A percentile compares a stretch with the other conserved stretches of the same genome.
phyloP scores from a whole-genome alignment of 2,797 vertebrate genomes.

The Liparis tanakae region DNA sequence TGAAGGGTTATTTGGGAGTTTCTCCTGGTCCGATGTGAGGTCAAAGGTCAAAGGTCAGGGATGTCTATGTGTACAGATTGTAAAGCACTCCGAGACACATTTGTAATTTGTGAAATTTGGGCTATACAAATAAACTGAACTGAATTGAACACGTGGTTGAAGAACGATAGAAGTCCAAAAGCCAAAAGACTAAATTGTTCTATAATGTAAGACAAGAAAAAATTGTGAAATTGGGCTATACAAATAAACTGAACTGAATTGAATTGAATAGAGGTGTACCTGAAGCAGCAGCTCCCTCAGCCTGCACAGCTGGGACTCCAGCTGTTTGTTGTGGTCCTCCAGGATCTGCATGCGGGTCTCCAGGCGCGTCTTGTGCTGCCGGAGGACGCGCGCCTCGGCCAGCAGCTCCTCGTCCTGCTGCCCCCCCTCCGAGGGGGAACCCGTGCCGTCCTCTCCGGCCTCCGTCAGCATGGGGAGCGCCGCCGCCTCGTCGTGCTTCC shows the following conservation, averaged over 20 bases:
- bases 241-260: too few relatives aligned
- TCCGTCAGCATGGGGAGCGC: constrained; percentile 87
- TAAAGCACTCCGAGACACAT: too few relatives aligned
- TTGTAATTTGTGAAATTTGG: too few relatives aligned
- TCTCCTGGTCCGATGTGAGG: too few relatives aligned
- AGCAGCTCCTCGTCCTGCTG: constrained; percentile 91
- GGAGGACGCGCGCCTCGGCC: constrained; percentile 93
- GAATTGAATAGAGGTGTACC: too few relatives aligned
- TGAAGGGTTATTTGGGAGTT: too few relatives aligned
- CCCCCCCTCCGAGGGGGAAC: constrained; percentile 69
- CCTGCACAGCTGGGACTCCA: constrained; percentile 94
- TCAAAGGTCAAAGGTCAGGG: too few relatives aligned
- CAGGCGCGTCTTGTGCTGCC: constrained; percentile 96
- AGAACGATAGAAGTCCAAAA: not conserved
- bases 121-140: too few relatives aligned
- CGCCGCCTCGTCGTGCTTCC: constrained; percentile 95
- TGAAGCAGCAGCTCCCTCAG: constrained; percentile 95
- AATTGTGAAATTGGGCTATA: not conserved
- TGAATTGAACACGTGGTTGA: too few relatives aligned
- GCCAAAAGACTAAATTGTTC: not conserved
- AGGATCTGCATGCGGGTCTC: constrained; percentile 99
- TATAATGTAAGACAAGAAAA: not conserved
- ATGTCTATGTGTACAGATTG: too few relatives aligned
- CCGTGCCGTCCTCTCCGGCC: constrained; percentile 75
- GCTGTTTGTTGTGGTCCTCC: constrained; percentile 98